These are phyloP conservation scores for Bucco capensis DNA, from an alignment of 2,113 vertebrate genomes.

Conservation along the genomic window DNA sequence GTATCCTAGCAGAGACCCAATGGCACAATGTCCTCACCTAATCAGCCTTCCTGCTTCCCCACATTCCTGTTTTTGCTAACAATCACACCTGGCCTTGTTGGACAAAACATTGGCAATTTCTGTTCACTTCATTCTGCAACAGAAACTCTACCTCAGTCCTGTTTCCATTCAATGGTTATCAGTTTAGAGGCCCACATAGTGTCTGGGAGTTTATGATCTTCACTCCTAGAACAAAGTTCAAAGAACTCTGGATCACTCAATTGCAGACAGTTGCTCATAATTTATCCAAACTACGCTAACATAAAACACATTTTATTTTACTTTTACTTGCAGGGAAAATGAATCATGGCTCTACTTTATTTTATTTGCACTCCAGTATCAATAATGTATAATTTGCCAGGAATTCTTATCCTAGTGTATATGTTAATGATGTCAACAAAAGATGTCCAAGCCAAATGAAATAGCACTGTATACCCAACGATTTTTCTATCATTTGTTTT, in stretches of 20 bases:
- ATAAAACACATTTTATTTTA: conserved; percentile 9
- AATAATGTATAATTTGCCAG: conserved; percentile 25
- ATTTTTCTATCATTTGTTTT: conserved; percentile 41
- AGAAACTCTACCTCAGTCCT: not conserved
- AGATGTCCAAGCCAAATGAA: not conserved
- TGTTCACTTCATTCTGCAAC: not conserved
- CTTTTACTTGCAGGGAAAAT: conserved; percentile 2
- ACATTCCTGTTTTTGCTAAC: not conserved
- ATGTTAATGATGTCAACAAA: conserved; percentile 21
- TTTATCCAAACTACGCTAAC: not conserved
- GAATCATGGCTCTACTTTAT: not conserved
- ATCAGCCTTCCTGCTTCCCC: not conserved
- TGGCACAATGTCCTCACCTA: not conserved
- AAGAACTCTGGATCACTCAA: not conserved
- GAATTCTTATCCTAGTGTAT: conserved; percentile 4
- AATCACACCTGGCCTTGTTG: not conserved
- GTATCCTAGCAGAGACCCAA: not conserved
- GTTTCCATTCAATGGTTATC: not conserved
- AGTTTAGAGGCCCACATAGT: not conserved
- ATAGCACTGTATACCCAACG: not conserved
- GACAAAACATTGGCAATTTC: not conserved
- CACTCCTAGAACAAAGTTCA: not conserved
- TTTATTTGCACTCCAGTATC: conserved; percentile 37
- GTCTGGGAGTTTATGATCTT: not conserved
- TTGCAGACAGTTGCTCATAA: not conserved